Percentiles rank a stretch among this genome's conserved stretches.
Evolutionary conservation across 2,113 vertebrate species (phyloP).

Genomic region (Chaetops frenatus): DNA sequence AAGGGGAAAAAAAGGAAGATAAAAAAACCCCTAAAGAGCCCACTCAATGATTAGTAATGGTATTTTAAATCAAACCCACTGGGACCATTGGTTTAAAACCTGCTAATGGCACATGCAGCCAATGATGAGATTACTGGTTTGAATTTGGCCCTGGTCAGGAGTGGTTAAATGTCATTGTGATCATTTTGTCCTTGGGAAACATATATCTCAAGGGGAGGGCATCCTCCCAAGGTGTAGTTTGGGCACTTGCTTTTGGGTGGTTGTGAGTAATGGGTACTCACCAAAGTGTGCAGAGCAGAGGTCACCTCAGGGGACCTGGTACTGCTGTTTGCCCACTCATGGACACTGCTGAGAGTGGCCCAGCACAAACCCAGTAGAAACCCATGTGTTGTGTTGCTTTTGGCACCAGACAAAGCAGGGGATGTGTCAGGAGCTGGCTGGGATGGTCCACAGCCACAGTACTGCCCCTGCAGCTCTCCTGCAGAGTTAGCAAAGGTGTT

Average conservation of each 20-base stretch:
- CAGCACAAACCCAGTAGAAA: not conserved
- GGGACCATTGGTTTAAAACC: not conserved
- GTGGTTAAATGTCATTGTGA: not conserved
- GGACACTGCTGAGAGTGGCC: not conserved
- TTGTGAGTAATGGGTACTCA: not conserved
- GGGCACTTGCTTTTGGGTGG: not conserved
- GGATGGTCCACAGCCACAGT: not conserved
- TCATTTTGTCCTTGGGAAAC: not conserved
- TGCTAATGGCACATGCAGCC: not conserved
- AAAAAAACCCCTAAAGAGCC: not conserved
- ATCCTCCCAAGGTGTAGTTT: not conserved
- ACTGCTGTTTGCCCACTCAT: not conserved
- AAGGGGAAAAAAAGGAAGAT: not conserved
- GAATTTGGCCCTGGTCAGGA: not conserved
- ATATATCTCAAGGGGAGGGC: not conserved
- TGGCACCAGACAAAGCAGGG: not conserved
- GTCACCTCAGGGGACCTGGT: not conserved
- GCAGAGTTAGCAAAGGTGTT: not conserved
- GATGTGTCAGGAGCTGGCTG: not conserved
- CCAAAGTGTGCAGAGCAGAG: not conserved
- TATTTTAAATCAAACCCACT: not conserved
- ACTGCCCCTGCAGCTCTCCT: not conserved
- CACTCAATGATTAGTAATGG: not conserved
- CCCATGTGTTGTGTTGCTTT: not conserved
- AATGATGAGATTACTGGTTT: not conserved